Base-by-base conservation (phyloP, 2,888 invertebrate species). In the Drosophila colorata region DNA sequence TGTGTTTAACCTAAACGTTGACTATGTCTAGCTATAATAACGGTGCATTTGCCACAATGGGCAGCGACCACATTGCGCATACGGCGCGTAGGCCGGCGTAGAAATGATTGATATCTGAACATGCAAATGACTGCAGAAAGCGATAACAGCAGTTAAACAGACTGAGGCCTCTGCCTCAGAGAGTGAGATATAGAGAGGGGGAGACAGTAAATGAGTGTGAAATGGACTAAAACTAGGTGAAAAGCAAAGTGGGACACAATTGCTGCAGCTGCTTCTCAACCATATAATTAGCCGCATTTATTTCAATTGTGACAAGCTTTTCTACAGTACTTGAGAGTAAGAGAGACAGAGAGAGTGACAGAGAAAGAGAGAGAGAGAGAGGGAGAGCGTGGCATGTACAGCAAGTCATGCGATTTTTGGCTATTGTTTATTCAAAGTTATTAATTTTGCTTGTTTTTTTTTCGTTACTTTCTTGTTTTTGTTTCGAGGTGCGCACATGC, bases 401-500 rank as follows among this genome's bases (percentile, higher is more conserved):
- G 84, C 74, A 58, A 76, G 68, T 76, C 82, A 82, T 82, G 82
- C 82, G 82, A 64, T 81, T 67, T 51, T 46, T 56, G 65, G 48
- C 43, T 46, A 64, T 74, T 72, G 61, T 69, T 70, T 72, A 65
- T 69, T 66, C 63, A 74, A 68, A 77, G 52, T 56, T 74, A 66
- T 78, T 84, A 63, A 53, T 72, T 67, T 67, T 60, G 41, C 33
- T 56, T 63, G 33, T 58, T 9, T 66, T 38, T 56, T 40, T 46
- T 63, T 68, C 33, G 33, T 33, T 33, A 33, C 11, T 66, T 47
- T 44, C 40, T 64, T 41, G 67, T 71, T 37, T 58, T 69, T 28
- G 5, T 59, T 47, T 73, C 69, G 46, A 51, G 74, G 88, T 81
- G 86, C 87, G 78, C 84, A 74, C 89, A 89, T 89, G 89, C 89